Evolutionary conservation across 1,140 invertebrate species (phyloP).

Genomic region (Macrostomum lignano): DNA sequence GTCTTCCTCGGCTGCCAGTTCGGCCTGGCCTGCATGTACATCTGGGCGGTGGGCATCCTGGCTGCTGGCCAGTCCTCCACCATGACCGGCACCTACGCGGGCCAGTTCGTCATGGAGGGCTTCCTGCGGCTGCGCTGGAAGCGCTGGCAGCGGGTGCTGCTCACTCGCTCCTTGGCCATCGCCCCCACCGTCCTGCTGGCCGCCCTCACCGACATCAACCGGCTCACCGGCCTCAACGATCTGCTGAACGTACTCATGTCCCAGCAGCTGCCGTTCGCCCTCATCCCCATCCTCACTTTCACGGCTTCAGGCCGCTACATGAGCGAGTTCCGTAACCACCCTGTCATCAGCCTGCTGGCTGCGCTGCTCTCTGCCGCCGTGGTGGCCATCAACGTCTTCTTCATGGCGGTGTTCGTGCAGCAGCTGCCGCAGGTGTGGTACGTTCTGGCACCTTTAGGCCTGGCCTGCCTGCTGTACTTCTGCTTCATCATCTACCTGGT

Average conservation of each 20-base stretch:
- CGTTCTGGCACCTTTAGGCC: too few species aligned
- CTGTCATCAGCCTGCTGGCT: too few species aligned
- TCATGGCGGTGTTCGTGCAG: too few species aligned
- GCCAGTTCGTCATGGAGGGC: conserved; percentile 40
- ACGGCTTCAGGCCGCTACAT: conserved; percentile 49
- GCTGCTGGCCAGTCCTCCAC: conserved; percentile 65
- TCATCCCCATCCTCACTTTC: conserved; percentile 57
- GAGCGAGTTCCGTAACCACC: conserved; percentile 36
- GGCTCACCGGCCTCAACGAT: conserved; percentile 56
- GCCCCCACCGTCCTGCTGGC: conserved; percentile 55
- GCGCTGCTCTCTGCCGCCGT: too few species aligned
- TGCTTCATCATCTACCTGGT: too few species aligned
- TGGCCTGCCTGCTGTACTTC: too few species aligned
- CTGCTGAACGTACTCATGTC: conserved; percentile 64
- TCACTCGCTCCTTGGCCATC: conserved; percentile 58
- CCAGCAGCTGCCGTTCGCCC: conserved; percentile 39
- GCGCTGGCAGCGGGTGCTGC: conserved; percentile 54
- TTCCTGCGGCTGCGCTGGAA: conserved; percentile 62
- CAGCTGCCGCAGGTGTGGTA: too few species aligned
- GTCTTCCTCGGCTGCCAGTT: conserved; percentile 55
- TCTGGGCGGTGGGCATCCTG: conserved; percentile 62
- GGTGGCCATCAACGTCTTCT: too few species aligned
- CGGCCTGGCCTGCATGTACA: conserved; percentile 47
- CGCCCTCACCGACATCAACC: conserved; percentile 37
- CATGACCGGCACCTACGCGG: conserved; percentile 34